Base-by-base conservation (phyloP, 2,113 vertebrate genomes). In the Coturnix japonica region DNA sequence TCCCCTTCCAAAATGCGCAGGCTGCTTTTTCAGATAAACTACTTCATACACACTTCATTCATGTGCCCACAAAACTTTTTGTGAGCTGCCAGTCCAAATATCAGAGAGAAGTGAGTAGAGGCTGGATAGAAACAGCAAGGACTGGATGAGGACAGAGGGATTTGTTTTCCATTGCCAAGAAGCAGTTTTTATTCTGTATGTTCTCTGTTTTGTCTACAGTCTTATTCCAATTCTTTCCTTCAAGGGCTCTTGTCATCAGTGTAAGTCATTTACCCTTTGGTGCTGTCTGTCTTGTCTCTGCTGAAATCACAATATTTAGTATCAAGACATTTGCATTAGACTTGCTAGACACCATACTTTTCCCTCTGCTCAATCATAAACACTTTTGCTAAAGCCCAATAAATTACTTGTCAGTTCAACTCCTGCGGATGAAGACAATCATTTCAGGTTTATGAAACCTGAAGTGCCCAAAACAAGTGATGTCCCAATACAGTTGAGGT, bases 1-100 rank as follows among this genome's bases (percentile, higher is more conserved):
- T 33, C 0, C 2, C 11, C 4, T 87, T 60, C 53, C 51, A 65
- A 63, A 9, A 0, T 9, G 7, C 31, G 14, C 8, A 15, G 17
- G 19, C 28, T 57, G 47, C 16, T 75, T 81, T 90, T 80, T 21
- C 30, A 43, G 31, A 30, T 4, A 56, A 11, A 7, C n/a, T 88
- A 18, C 6, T 16, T 71, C 63, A 79, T 87, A 67, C 39, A 6
- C 5, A 75, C 5, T 7, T 28, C 5, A 6, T 35, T 26, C 4
- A 43, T 4, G 25, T 2, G 1, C 9, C 35, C 33, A 60, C 8
- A 72, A 83, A 25, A 33, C 4, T 9, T 25, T 33, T 26, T 21
- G 9, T 46, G 66, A 26, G 13, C 3, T 81, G 8, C 17, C n/a
- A 28, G 11, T 41, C 49, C 66, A 16, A 61, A 65, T 41, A 46